Evolutionary conservation across 2,113 vertebrate species (phyloP).

Genomic region (Euleptes europaea): DNA sequence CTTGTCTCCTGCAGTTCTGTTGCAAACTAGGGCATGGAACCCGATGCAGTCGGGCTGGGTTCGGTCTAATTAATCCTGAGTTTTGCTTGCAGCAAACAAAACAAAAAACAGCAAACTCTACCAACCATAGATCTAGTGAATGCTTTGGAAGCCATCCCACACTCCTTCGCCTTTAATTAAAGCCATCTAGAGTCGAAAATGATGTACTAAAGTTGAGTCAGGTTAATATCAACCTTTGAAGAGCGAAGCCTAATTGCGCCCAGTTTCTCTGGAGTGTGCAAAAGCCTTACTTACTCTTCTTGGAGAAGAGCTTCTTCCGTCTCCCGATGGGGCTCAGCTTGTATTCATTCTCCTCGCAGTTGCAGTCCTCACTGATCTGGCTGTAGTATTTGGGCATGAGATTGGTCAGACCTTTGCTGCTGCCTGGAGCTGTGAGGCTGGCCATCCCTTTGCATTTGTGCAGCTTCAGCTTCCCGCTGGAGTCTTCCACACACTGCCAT

Average conservation of each 20-base stretch:
- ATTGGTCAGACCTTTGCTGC: conserved; percentile 75
- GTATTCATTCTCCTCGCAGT: conserved; percentile 75
- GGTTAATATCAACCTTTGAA: not conserved
- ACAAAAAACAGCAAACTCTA: too few species aligned
- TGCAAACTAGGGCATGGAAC: not conserved
- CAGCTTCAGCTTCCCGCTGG: conserved; percentile 88
- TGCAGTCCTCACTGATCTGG: conserved; percentile 71
- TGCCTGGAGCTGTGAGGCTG: conserved; percentile 67
- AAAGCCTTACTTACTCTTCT: conserved; percentile 81
- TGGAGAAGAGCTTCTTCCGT: conserved; percentile 84
- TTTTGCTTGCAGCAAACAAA: not conserved
- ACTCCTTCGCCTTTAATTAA: not conserved
- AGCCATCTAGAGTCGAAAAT: not conserved
- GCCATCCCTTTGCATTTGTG: conserved; percentile 90
- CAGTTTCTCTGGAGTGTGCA: not conserved
- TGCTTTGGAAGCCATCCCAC: not conserved
- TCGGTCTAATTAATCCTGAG: not conserved
- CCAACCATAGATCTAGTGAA: not conserved
- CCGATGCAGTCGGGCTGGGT: not conserved
- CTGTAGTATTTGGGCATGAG: conserved; percentile 76
- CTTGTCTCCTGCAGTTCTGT: not conserved
- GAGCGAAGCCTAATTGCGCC: not conserved
- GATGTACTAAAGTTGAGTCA: not conserved
- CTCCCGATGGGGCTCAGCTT: conserved; percentile 73
- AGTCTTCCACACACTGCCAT: conserved; percentile 96